Base-by-base conservation (phyloP, 2,888 invertebrate species). In the Netelia inedita region DNA sequence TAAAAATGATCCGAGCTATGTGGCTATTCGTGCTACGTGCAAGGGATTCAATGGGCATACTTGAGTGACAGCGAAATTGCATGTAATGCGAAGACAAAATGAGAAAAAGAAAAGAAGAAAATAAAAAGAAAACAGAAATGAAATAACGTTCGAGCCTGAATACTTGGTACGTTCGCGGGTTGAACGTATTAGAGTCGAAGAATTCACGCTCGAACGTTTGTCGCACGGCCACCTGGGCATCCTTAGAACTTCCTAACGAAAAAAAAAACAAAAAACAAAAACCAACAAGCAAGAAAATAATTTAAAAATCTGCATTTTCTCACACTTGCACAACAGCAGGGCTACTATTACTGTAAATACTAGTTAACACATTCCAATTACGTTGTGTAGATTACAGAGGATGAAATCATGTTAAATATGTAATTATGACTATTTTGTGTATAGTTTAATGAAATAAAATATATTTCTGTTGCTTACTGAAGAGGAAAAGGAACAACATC, bases 291-390 rank as follows among this genome's bases (percentile, higher is more conserved):
- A 78, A 78, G 21, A 61, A 69, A 59, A 69, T 35, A 84, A 82
- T 21, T 78, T 76, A 83, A 85, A 88, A 90, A 91, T 93, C 91
- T 93, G 93, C 93, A 93, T 93, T 93, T 92, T 90, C 89, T 89
- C 90, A 92, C 91, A 92, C 92, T 93, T 93, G 93, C 93, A 93
- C 92, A 91, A 86, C 90, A 91, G 93, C 92, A 93, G 92, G 92
- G 93, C 93, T 93, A 93, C 90, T 92, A 89, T 87, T 89, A 90
- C 90, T 93, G 93, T 93, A 93, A 92, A 93, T 93, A 93, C 90
- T 93, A 93, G 93, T 93, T 93, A 93, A 93, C 92, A 93, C 93
- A 93, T 93, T 93, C 93, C 93, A 93, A 92, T 93, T 93, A 93
- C 87, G 91, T 93, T 93, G 93, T 93, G 93, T 92, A 93, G 92